Percentiles rank a stretch among this genome's conserved stretches.
These are phyloP conservation scores for Rhyacichthys aspro DNA, from an alignment of 2,797 vertebrate species.

Conservation along the genomic window DNA sequence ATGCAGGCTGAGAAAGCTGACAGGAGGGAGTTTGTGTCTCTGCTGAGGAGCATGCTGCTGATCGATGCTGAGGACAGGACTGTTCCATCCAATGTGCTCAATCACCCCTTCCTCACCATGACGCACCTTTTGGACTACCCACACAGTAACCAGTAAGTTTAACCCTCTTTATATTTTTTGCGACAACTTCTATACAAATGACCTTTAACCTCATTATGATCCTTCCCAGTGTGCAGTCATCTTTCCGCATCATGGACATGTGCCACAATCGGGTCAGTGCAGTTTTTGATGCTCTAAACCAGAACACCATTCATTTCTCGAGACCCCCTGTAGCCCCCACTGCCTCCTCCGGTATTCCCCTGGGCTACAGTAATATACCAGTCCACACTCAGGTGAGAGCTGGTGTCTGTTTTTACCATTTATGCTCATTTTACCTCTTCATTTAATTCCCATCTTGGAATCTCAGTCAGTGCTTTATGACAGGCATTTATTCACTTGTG, in stretches of 20 bases:
- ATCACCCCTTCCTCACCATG: conserved; percentile 97
- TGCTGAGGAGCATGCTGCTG: conserved; percentile 96
- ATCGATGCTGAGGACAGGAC: conserved; percentile 94
- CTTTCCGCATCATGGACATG: conserved; percentile 97
- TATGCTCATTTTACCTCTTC: neutral
- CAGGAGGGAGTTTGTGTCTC: conserved; percentile 92
- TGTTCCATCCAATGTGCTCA: conserved; percentile 88
- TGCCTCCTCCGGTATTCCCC: conserved; percentile 81
- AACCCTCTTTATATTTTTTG: conserved; percentile 1
- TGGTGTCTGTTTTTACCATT: neutral
- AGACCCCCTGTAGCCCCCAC: conserved; percentile 85
- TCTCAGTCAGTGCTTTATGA: too few relatives aligned
- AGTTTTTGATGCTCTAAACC: conserved; percentile 86
- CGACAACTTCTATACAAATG: neutral
- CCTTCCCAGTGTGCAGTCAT: conserved; percentile 89
- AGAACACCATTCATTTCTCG: conserved; percentile 89
- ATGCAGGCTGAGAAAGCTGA: conserved; percentile 95
- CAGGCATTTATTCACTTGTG: neutral
- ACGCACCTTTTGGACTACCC: conserved; percentile 97
- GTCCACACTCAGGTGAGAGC: conserved; percentile 89
- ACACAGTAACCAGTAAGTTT: conserved; percentile 94
- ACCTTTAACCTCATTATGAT: neutral
- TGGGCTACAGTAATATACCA: conserved; percentile 91
- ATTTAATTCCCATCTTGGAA: too few relatives aligned
- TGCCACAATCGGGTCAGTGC: conserved; percentile 86